Conservation (phyloP, 2,888 invertebrate species). For the Chloroclysta siterata region DNA sequence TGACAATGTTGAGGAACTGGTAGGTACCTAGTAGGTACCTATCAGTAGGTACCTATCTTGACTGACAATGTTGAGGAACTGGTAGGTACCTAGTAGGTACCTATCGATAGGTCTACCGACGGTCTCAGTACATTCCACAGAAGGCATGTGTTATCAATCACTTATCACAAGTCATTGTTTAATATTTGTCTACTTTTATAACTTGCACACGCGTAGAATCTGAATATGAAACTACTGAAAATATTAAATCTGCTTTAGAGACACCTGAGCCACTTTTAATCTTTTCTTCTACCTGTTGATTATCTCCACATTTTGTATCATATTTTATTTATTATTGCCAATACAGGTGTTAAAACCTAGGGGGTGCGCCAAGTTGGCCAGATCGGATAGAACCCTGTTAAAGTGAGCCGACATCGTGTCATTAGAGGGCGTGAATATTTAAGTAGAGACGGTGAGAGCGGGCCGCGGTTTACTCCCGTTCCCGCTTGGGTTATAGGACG, state of each 20-base stretch:
- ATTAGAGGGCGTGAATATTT: slow-evolving; percentile 82
- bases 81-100: too few species aligned
- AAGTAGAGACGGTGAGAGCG: slow-evolving; percentile 70
- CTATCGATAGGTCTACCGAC: too few species aligned
- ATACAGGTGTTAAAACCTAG: slow-evolving; percentile 44
- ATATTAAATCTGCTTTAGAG: slow-evolving; percentile 11
- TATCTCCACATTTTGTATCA: slow-evolving; percentile 19
- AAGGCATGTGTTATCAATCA: too few species aligned
- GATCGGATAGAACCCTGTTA: slow-evolving; percentile 62
- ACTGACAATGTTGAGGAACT: too few species aligned
- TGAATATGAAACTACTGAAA: too few species aligned
- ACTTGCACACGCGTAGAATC: not conserved
- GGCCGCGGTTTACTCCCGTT: slow-evolving; percentile 63
- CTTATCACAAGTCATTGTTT: too few species aligned
- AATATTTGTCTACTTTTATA: not conserved
- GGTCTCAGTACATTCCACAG: too few species aligned
- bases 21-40: too few species aligned
- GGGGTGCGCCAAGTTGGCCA: slow-evolving; percentile 48
- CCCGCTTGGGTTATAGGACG: slow-evolving; percentile 67
- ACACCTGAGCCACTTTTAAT: slow-evolving; percentile 22
- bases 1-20: too few species aligned
- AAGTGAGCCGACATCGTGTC: slow-evolving; percentile 70
- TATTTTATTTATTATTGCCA: slow-evolving; percentile 24
- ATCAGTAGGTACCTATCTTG: too few species aligned
- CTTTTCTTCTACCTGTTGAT: slow-evolving; percentile 27